A percentile compares a stretch with the other conserved stretches of the same genome.
Conservation (phyloP, 2,888 invertebrate genomes). For the Miltochrista miniata region DNA sequence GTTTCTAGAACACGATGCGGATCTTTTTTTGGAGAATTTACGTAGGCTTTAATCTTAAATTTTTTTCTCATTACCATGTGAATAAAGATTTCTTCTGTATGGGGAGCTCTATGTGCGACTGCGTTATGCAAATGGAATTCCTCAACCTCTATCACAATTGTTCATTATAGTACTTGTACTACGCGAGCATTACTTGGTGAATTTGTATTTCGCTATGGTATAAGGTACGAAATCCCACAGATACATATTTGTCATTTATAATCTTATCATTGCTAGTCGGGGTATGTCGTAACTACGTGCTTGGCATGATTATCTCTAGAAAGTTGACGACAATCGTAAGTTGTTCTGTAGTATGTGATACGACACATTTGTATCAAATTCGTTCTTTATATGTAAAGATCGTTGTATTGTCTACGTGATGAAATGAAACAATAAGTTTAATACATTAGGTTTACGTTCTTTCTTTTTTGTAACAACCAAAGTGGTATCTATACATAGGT, state of each 20-base stretch:
- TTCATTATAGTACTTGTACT: conserved; percentile 12
- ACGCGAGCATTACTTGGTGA: conserved; percentile 6
- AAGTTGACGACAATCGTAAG: conserved; percentile 54
- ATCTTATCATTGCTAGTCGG: conserved; percentile 47
- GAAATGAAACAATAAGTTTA: background rate
- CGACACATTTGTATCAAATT: conserved; percentile 48
- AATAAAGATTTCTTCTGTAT: background rate
- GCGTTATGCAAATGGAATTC: conserved; percentile 44
- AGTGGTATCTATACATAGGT: too few relatives aligned
- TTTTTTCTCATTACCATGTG: too few relatives aligned
- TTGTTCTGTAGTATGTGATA: conserved; percentile 32
- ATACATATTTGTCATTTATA: conserved; percentile 39
- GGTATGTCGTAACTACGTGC: conserved; percentile 63
- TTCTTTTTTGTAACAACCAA: too few relatives aligned
- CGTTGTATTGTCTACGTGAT: background rate
- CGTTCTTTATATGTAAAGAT: conserved; percentile 15
- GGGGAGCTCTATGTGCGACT: conserved; percentile 24
- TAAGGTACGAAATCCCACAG: conserved; percentile 40
- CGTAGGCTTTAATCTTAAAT: too few relatives aligned
- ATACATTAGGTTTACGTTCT: too few relatives aligned
- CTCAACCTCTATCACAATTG: conserved; percentile 23
- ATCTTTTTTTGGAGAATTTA: too few relatives aligned
- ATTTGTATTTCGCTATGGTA: conserved; percentile 24
- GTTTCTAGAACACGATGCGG: too few relatives aligned
- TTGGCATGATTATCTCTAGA: conserved; percentile 64